phyloP scores from a whole-genome alignment of 1,140 invertebrate genomes.

The Solen grandis region DNA sequence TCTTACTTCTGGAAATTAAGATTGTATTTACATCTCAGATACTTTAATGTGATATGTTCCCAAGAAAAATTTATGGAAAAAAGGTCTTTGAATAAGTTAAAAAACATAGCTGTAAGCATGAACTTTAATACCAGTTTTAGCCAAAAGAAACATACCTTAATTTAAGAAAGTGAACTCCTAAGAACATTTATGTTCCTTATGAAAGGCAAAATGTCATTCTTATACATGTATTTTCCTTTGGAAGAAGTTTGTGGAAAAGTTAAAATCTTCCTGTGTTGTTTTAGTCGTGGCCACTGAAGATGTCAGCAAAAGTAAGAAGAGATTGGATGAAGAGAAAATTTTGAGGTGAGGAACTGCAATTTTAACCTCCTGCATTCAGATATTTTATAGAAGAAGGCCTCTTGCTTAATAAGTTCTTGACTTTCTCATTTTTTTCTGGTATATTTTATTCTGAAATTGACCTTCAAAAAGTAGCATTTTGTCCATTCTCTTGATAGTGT shows the following conservation, averaged over 20 bases:
- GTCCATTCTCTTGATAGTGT: no score
- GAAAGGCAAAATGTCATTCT: not conserved
- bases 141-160: not conserved
- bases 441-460: no score
- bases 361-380: no score
- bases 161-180: not conserved
- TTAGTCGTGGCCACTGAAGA: slow-evolving; percentile 40
- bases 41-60: not conserved
- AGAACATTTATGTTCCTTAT: not conserved
- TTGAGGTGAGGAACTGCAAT: no score
- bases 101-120: not conserved
- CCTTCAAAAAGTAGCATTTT: no score
- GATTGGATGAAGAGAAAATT: no score
- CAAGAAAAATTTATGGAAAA: not conserved
- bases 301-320: slow-evolving; percentile 45
- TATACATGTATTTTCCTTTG: not conserved
- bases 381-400: no score
- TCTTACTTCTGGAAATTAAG: not conserved
- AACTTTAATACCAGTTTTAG: no score
- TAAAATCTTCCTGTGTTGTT: slow-evolving; percentile 20
- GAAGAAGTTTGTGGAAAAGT: not conserved
- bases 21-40: slow-evolving; percentile 2
- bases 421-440: no score
- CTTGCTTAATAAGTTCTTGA: no score
- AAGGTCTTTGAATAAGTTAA: no score